A percentile compares a stretch with the other conserved stretches of the same genome.
These are phyloP conservation scores for Calyptommatus sinebrachiatus DNA, from an alignment of 2,113 vertebrate genomes.

Conservation along the genomic window DNA sequence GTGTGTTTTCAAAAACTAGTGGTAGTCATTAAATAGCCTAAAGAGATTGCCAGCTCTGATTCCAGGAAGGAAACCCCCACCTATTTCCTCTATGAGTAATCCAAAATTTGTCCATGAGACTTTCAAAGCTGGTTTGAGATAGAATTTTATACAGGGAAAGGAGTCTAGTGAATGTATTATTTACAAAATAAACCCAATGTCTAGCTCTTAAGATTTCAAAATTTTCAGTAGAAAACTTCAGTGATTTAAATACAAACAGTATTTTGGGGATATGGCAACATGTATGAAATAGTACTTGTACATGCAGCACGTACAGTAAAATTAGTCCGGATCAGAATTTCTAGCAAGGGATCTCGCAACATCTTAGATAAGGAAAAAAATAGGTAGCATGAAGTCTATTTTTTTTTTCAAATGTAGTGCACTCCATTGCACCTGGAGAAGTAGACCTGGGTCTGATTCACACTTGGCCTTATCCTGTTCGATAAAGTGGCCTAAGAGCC, in stretches of 20 bases:
- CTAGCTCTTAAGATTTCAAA: conserved; percentile 49
- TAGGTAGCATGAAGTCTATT: no score
- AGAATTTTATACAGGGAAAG: conserved; percentile 12
- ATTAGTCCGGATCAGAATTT: no score
- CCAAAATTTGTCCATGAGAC: conserved; percentile 59
- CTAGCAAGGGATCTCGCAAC: no score
- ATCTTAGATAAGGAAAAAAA: no score
- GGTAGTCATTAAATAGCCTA: conserved; percentile 71
- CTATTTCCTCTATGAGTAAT: conserved; percentile 76
- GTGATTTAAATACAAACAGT: conserved; percentile 20
- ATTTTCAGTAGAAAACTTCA: conserved; percentile 52
- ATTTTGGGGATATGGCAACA: not conserved
- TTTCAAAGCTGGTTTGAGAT: conserved; percentile 36
- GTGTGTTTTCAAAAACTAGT: conserved; percentile 77
- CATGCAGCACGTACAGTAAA: not conserved
- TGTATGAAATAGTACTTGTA: conserved; percentile 20
- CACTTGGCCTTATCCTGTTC: not conserved
- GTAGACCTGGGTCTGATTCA: no score
- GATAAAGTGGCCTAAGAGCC: not conserved
- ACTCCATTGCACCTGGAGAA: not conserved
- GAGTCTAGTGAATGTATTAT: conserved; percentile 13
- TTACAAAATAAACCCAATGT: conserved; percentile 62
- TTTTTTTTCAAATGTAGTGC: no score
- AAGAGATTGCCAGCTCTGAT: conserved; percentile 77
- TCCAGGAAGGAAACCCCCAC: conserved; percentile 84